These are phyloP conservation scores for Artibeus jamaicensis DNA, from an alignment of 2,797 vertebrate genomes.

Conservation along the genomic window DNA sequence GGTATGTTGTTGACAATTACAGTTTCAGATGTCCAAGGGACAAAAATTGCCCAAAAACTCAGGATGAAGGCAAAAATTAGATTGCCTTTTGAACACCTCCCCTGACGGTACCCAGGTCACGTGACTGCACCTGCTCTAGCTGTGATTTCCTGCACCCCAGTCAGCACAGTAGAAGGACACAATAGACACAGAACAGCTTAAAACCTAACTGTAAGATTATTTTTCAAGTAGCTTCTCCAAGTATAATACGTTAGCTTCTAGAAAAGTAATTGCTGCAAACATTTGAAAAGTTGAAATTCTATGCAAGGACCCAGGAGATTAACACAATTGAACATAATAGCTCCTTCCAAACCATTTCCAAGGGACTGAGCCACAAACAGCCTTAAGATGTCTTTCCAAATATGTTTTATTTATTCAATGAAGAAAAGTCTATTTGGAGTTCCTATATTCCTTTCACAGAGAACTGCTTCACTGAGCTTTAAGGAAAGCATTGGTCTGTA, in stretches of 20 bases:
- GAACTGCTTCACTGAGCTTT: constrained; percentile 44
- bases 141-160: constrained; percentile 17
- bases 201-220: constrained; percentile 51
- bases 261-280: constrained; percentile 62
- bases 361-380: constrained; percentile 21
- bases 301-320: constrained; percentile 46
- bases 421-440: constrained; percentile 55
- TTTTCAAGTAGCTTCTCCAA: constrained; percentile 67
- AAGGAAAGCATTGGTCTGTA: constrained; percentile 27
- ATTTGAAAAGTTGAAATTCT: constrained; percentile 67
- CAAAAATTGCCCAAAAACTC: constrained; percentile 44
- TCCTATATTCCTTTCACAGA: constrained; percentile 44
- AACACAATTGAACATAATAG: constrained; percentile 67
- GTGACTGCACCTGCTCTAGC: not conserved
- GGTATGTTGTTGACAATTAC: constrained; percentile 42
- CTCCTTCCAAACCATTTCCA: constrained; percentile 57
- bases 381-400: constrained; percentile 40
- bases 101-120: not conserved
- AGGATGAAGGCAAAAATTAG: constrained; percentile 63
- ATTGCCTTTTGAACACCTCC: constrained; percentile 35
- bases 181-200: constrained; percentile 53
- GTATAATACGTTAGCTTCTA: constrained; percentile 58
- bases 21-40: constrained; percentile 47
- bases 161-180: constrained; percentile 36
- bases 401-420: constrained; percentile 66